These are phyloP conservation scores for Epirrhoe tristata DNA, from an alignment of 2,888 invertebrate species.

Conservation along the genomic window DNA sequence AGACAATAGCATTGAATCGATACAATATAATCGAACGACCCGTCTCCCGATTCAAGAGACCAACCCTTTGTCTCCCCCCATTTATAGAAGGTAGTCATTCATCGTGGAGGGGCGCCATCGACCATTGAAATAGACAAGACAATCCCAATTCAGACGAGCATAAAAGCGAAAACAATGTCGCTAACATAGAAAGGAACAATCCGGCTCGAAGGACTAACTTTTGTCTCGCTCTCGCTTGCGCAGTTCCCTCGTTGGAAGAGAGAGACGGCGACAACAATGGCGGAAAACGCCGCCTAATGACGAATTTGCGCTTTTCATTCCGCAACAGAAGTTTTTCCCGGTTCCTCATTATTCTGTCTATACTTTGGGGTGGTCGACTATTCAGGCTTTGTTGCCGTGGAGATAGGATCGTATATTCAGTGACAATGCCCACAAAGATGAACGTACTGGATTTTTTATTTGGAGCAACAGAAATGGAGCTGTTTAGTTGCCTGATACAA, in stretches of 20 bases:
- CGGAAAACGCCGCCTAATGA: conserved; percentile 85
- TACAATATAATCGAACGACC: conserved; percentile 85
- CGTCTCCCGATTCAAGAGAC: conserved; percentile 84
- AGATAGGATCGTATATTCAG: conserved; percentile 78
- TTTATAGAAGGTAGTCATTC: conserved; percentile 81
- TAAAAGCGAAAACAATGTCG: conserved; percentile 86
- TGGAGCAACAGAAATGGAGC: conserved; percentile 38
- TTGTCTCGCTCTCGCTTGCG: conserved; percentile 65
- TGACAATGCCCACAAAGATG: conserved; percentile 63
- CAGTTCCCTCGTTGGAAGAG: conserved; percentile 49
- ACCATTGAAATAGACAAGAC: conserved; percentile 84
- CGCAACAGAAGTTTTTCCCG: conserved; percentile 85
- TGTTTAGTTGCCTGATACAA: conserved; percentile 27
- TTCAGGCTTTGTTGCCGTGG: conserved; percentile 69
- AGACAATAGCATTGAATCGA: conserved; percentile 81
- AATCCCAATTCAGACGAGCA: conserved; percentile 83
- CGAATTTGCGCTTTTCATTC: conserved; percentile 86
- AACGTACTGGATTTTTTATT: conserved; percentile 50
- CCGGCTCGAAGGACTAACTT: conserved; percentile 78
- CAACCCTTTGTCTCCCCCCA: conserved; percentile 84
- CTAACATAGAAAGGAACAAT: conserved; percentile 86
- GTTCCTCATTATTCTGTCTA: conserved; percentile 83
- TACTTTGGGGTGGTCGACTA: conserved; percentile 78
- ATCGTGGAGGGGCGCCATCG: conserved; percentile 83
- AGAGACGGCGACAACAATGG: conserved; percentile 75